Base-by-base conservation (phyloP, 2,113 vertebrate species). In the Benitochromis conjunctus region DNA sequence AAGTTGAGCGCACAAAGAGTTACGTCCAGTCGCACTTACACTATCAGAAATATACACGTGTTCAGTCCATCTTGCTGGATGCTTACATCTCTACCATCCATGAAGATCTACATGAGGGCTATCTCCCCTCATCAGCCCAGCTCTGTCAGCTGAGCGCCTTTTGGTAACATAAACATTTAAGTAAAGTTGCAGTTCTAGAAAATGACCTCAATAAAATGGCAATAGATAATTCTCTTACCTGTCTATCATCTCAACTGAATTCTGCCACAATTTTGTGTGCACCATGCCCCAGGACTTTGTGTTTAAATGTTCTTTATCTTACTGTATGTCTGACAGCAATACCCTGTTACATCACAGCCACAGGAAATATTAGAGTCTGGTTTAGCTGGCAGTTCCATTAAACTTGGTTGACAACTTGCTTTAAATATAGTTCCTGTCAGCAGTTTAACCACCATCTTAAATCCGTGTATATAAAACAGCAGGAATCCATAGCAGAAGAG, bases 21-120 rank as follows among this genome's bases (percentile, higher is more conserved):
- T 7, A 38, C 6, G 1, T 55, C 54, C 31, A n/a, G 26, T 46
- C 1, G 4, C 26, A 54, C 55, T 74, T 31, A 41, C 9, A 57
- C 80, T 46, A 92, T 92, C 83, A 78, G 24, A 54, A 43, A 84
- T 38, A 21, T 48, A 19, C 81, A 86, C 21, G 48, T 76, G 58
- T 62, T 56, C 29, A 8, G 38, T 8, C 38, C 7, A 38, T 55
- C 76, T 18, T 43, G 18, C 31, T 53, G 31, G 56, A 57, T n/a
- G 7, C 26, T 36, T 64, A 36, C 57, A 34, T 81, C 29, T 57
- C 66, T 26, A 19, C n/a, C 51, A 21, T 76, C 74, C 62, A 53
- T 21, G 29, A 60, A 62, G 10, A 84, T 90, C 62, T 82, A 76
- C 31, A 51, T 51, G 26, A 46, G 6, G 19, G 8, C 77, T 89